These are phyloP conservation scores for Tetramorium simillimum DNA, from an alignment of 1,140 invertebrate genomes.

Conservation along the genomic window DNA sequence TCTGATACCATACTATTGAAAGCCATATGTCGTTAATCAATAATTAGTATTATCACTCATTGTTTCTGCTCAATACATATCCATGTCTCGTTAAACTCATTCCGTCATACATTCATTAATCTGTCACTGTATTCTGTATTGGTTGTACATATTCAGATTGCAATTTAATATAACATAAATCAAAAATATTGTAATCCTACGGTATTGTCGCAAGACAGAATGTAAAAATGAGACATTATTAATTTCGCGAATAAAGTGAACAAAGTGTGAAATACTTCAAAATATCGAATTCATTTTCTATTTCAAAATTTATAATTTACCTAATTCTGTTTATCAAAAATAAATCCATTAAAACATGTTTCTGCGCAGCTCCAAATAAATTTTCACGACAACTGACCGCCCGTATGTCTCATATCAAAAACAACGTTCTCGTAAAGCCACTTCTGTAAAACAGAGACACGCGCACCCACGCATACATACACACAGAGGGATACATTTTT, in stretches of 20 bases:
- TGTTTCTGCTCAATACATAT: conserved; percentile 64
- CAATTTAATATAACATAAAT: conserved; percentile 76
- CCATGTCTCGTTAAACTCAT: conserved; percentile 67
- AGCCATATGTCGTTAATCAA: conserved; percentile 70
- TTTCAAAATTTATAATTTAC: not conserved
- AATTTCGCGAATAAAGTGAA: conserved; percentile 43
- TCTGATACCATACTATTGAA: conserved; percentile 71
- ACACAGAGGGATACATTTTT: conserved; percentile 73
- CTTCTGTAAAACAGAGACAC: conserved; percentile 50
- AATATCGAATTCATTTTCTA: conserved; percentile 30
- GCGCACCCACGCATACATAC: conserved; percentile 7
- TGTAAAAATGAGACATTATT: conserved; percentile 45
- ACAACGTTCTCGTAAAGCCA: conserved; percentile 35
- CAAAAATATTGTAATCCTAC: conserved; percentile 71
- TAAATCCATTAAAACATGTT: not conserved
- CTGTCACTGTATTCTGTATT: conserved; percentile 71
- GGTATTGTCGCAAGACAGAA: conserved; percentile 51
- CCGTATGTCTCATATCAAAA: conserved; percentile 51
- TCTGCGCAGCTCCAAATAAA: conserved; percentile 53
- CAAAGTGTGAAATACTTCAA: conserved; percentile 17
- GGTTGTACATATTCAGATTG: conserved; percentile 80
- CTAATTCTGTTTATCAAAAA: not conserved
- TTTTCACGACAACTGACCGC: conserved; percentile 51
- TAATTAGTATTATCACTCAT: conserved; percentile 64
- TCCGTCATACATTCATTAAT: conserved; percentile 70